These are phyloP conservation scores for Drosophila obscura DNA, from an alignment of 1,140 invertebrate species.

Conservation along the genomic window DNA sequence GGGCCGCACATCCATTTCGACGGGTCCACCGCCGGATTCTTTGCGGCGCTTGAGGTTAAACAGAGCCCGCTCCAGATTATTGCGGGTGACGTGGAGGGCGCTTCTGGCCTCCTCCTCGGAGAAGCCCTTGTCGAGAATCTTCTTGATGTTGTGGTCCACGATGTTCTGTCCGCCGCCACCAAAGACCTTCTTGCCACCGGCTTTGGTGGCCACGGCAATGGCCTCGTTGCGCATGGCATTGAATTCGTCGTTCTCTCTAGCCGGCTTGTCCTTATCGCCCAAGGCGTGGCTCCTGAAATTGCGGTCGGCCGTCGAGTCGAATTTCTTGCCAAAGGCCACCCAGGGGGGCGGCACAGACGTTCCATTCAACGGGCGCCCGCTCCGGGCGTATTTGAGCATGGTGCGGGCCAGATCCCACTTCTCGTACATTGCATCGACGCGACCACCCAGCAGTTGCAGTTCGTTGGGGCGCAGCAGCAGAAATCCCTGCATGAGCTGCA, in stretches of 20 bases:
- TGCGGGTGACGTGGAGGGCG: conserved; percentile 89
- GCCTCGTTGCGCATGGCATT: conserved; percentile 93
- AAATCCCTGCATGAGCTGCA: conserved; percentile 88
- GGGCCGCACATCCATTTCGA: conserved; percentile 81
- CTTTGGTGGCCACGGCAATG: conserved; percentile 92
- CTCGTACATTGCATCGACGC: conserved; percentile 92
- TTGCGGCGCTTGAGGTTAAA: conserved; percentile 87
- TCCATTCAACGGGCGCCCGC: conserved; percentile 86
- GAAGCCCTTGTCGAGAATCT: conserved; percentile 92
- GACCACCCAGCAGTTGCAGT: conserved; percentile 90
- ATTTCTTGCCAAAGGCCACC: conserved; percentile 94
- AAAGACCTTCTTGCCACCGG: conserved; percentile 90
- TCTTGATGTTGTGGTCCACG: conserved; percentile 91
- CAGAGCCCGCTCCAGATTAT: conserved; percentile 90
- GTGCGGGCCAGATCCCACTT: conserved; percentile 95
- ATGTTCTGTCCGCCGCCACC: conserved; percentile 89
- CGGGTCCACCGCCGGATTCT: conserved; percentile 77
- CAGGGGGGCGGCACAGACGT: conserved; percentile 93
- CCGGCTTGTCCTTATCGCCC: conserved; percentile 86
- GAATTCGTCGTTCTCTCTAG: conserved; percentile 91
- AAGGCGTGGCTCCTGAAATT: conserved; percentile 88
- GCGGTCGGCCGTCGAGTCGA: conserved; percentile 85
- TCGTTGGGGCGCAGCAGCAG: conserved; percentile 88
- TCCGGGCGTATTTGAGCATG: conserved; percentile 89
- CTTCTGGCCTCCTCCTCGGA: conserved; percentile 90